These are phyloP conservation scores for Anagrus nilaparvatae DNA, from an alignment of 1,140 invertebrate genomes.

Conservation along the genomic window DNA sequence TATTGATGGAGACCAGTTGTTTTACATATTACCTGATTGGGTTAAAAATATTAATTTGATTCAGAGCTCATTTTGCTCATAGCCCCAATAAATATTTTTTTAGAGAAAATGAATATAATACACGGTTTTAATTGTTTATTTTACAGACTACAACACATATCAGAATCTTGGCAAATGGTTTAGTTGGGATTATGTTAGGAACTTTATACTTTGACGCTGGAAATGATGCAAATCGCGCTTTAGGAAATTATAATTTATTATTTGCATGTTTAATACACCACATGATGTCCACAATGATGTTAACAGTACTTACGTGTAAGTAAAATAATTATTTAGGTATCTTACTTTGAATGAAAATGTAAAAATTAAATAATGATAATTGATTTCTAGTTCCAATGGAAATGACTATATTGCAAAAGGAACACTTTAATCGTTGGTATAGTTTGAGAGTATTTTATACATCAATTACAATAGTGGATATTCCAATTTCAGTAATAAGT, in stretches of 20 bases:
- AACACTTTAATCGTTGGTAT: constrained; percentile 96
- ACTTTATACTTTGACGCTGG: constrained; percentile 59
- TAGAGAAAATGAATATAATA: no score
- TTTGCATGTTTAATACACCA: constrained; percentile 76
- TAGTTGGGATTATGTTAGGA: constrained; percentile 64
- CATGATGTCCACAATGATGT: constrained; percentile 78
- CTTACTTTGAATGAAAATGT: neutral
- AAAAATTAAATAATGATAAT: constrained; percentile 3
- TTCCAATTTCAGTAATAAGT: constrained; percentile 64
- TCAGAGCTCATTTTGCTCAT: no score
- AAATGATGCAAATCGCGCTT: constrained; percentile 57
- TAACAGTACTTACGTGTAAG: constrained; percentile 74
- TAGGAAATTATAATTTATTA: constrained; percentile 73
- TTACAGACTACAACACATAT: constrained; percentile 82
- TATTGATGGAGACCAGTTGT: no score
- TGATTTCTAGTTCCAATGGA: constrained; percentile 74
- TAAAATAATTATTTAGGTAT: constrained; percentile 14
- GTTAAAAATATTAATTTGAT: no score
- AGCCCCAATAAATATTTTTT: no score
- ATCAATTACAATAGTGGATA: constrained; percentile 74
- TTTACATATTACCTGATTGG: no score
- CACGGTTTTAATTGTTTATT: constrained; percentile 20
- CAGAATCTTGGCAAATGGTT: constrained; percentile 60
- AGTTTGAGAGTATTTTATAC: constrained; percentile 86
- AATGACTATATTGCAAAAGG: constrained; percentile 81